A percentile compares a stretch with the other conserved stretches of the same genome.
These are phyloP conservation scores for Drosophila pectinifera DNA, from an alignment of 1,140 invertebrate species.

Conservation along the genomic window DNA sequence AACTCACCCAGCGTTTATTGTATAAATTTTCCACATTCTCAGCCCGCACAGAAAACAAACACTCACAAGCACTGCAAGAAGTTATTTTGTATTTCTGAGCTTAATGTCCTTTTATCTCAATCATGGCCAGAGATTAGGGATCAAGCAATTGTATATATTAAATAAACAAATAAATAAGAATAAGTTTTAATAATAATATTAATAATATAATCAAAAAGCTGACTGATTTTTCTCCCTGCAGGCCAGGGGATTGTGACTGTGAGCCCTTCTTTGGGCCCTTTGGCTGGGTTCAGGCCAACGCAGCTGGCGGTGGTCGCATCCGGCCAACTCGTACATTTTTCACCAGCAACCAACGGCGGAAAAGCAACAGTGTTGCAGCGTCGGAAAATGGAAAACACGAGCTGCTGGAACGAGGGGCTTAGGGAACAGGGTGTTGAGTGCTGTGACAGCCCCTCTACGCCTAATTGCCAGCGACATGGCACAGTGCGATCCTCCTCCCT, in stretches of 20 bases:
- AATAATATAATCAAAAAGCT: background rate
- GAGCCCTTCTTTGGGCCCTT: conserved; percentile 32
- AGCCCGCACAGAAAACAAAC: conserved; percentile 1
- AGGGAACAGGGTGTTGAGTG: conserved; percentile 42
- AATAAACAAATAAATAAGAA: no score
- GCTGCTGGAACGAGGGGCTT: conserved; percentile 25
- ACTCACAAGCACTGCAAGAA: background rate
- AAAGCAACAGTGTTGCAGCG: conserved; percentile 43
- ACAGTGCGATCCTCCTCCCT: background rate
- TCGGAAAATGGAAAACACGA: conserved; percentile 23
- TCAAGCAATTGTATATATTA: no score
- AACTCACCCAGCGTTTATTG: conserved; percentile 57
- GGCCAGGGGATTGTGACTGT: background rate
- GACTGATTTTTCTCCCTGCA: conserved; percentile 3
- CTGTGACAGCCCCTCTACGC: conserved; percentile 62
- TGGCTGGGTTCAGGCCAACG: conserved; percentile 50
- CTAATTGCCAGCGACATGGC: conserved; percentile 68
- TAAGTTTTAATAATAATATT: no score
- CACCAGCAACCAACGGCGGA: conserved; percentile 34
- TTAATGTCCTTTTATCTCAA: no score
- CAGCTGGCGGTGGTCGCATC: conserved; percentile 67
- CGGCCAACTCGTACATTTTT: conserved; percentile 72
- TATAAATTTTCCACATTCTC: conserved; percentile 62
- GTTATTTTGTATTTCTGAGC: no score
- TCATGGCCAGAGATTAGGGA: no score